Evolutionary conservation across 2,113 vertebrate species (phyloP), one percentile per base, ranked within the genome.

Genomic region (Paracanthobrama guichenoti): DNA sequence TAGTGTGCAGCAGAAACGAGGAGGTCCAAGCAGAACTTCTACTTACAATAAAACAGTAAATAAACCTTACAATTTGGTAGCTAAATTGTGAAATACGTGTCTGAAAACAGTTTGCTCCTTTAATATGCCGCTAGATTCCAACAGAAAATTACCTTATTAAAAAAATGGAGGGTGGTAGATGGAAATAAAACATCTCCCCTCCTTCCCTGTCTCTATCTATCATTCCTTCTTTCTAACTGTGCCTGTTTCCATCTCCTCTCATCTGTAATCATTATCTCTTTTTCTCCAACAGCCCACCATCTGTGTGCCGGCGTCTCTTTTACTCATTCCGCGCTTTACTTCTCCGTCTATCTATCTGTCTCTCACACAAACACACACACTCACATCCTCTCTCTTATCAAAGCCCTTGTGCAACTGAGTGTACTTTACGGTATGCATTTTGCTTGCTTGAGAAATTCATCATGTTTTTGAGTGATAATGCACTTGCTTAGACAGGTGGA

Each of bases 211-310:
- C 28, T 57, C 22, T 46, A 55, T 82, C 39, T 77, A 80, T 44
- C 66, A 42, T 26, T 85, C 42, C 35, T 66, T 73, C 42, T 57
- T 42, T 26, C 53, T 77, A 62, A 53, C 64, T 82, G 10, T 44
- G 14, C 31, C 53, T n/a, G 59, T 66, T 28, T 44, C 81, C 81
- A 78, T 78, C 59, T 87, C 67, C 50, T 59, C 60, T 82, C 83
- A 82, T 87, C 86, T 85, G 83, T 48, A 82, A 75, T 78, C 83
- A 82, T 87, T 82, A 87, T 85, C 83, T 48, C 73, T 80, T 74
- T 85, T 57, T 73, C 31, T 62, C 18, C 75, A 82, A 85, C 66
- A 72, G 62, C 12, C 60, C 46, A 85, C 86, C 86, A 87, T 87
- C 83, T 85, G 83, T 44, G 28, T 82, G 79, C 60, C 55, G 24